Base-by-base conservation (phyloP, 2,888 invertebrate genomes). In the Argyresthia albistria region DNA sequence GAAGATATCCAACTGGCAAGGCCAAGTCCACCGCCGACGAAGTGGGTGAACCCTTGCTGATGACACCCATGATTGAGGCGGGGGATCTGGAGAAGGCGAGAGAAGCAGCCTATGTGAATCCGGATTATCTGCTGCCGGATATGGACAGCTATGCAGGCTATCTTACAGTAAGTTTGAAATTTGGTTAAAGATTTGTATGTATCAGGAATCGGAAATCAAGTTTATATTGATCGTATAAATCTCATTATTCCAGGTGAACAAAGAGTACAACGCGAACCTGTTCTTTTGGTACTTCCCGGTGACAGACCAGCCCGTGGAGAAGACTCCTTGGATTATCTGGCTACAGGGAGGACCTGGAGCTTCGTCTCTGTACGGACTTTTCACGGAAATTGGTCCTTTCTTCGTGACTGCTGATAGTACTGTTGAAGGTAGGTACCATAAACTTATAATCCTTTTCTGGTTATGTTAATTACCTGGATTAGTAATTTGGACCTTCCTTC, bases 231-330 rank as follows among this genome's bases (percentile, higher is more conserved):
- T 11, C 53, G 56, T 25, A 25, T 25, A n/a, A n/a, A 25, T 25
- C 25, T 4, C 6, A 25, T 4, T 25, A 25, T 25, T 59, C 9
- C 60, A 95, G 58, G 95, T 96, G 0, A 92, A 96, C 73, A 92
- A 94, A 70, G 80, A 89, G 51, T 92, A 89, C 69, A 91, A 93
- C 66, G 93, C 95, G 8, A 95, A 96, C 70, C 81, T 94, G 58
- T 95, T 93, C 88, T 95, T 95, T 78, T 95, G 95, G 95, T 95
- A 93, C 69, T 94, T 95, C 74, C 94, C 94, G 0, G 91, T 93
- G 0, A 77, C 89, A 59, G 81, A 78, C 9, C 69, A 84, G 63
- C 70, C 82, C 0, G 72, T 87, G 8, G 81, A 84, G 47, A 76
- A 84, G 8, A 89, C 89, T 10, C 90, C 90, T 1, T 83, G 90